Evolutionary conservation across 2,113 vertebrate species (phyloP).

Genomic region (Sciurus niger): DNA sequence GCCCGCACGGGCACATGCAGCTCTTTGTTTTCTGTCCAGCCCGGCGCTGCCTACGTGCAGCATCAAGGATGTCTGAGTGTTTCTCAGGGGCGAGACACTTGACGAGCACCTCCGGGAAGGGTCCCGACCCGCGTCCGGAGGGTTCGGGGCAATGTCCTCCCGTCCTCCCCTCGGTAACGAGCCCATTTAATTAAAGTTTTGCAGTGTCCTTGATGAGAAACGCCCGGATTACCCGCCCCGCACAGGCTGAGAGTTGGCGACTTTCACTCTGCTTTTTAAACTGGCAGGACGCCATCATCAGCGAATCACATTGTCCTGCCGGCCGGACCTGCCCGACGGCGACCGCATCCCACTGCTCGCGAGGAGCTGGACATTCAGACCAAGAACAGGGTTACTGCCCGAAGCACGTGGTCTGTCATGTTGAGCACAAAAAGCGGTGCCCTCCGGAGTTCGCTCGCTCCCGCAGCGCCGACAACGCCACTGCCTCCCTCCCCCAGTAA

Average conservation of each 20-base stretch:
- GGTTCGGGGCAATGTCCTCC: not conserved
- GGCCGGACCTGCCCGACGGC: not conserved
- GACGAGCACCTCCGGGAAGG: not conserved
- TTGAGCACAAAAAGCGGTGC: constrained; percentile 63
- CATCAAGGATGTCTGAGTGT: constrained; percentile 63
- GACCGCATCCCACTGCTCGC: not conserved
- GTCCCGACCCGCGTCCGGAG: not conserved
- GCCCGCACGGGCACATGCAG: constrained; percentile 82
- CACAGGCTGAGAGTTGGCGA: constrained; percentile 65
- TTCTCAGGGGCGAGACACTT: not conserved
- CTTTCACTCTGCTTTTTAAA: constrained; percentile 78
- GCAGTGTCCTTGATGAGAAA: constrained; percentile 34
- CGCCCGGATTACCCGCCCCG: constrained; percentile 12
- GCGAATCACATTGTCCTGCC: constrained; percentile 77
- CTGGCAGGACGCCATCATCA: constrained; percentile 81
- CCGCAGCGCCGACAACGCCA: not conserved
- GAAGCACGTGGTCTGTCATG: constrained; percentile 79
- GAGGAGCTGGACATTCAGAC: not conserved
- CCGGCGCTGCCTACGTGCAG: constrained; percentile 86
- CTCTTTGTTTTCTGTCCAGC: constrained; percentile 90
- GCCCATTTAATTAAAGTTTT: constrained; percentile 62
- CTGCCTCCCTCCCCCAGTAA: constrained; percentile 12
- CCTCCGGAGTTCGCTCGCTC: constrained; percentile 1
- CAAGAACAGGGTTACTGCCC: constrained; percentile 33
- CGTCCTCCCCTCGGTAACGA: not conserved